phyloP scores from a whole-genome alignment of 2,113 vertebrate genomes.

The Percopsis transmontana region DNA sequence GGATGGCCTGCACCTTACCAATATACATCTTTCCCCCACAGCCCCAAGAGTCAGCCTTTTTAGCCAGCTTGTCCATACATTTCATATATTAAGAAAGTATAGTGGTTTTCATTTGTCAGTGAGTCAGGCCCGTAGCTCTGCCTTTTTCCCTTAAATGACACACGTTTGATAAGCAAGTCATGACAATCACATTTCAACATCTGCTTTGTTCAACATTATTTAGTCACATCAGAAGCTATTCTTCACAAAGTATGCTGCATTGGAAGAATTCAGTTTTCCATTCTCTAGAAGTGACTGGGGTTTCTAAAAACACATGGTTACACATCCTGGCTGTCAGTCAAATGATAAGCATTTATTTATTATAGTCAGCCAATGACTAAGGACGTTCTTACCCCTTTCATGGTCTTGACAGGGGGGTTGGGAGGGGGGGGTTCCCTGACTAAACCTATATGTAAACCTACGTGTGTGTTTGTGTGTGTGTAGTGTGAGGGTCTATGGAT shows the following conservation, averaged over 20 bases:
- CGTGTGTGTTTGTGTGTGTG: not conserved
- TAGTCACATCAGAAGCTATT: not conserved
- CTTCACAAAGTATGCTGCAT: too few species aligned
- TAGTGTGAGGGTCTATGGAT: constrained; percentile 3
- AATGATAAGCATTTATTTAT: not conserved
- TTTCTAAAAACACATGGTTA: not conserved
- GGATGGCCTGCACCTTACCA: too few species aligned
- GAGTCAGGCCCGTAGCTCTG: too few species aligned
- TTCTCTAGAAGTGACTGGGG: too few species aligned
- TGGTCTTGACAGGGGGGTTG: not conserved
- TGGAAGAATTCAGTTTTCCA: too few species aligned
- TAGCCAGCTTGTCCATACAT: too few species aligned
- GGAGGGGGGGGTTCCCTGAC: not conserved
- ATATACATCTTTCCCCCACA: too few species aligned
- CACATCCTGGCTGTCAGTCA: not conserved
- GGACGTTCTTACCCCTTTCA: not conserved
- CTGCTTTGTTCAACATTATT: not conserved
- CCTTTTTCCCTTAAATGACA: not conserved
- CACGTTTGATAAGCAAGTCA: not conserved
- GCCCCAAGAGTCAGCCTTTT: too few species aligned
- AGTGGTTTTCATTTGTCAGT: too few species aligned
- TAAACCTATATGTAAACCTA: not conserved
- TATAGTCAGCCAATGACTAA: not conserved
- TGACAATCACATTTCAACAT: not conserved
- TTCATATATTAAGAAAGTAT: too few species aligned